These are phyloP conservation scores for Calidris pugnax DNA, from an alignment of 2,113 vertebrate genomes.

Conservation along the genomic window DNA sequence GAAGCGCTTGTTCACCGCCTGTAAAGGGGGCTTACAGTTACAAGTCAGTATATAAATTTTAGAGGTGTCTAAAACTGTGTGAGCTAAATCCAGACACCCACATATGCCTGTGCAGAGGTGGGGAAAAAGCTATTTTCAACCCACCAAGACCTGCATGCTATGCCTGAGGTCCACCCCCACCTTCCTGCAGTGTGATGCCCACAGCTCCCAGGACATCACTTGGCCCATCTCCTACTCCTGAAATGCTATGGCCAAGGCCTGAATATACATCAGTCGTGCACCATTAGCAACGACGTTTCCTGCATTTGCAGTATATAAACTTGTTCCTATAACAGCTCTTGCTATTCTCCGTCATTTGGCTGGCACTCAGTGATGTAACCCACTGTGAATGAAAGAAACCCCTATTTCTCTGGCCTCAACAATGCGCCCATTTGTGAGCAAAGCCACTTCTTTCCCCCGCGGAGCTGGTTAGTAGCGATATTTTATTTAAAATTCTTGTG, in stretches of 20 bases:
- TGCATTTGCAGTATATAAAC: conserved; percentile 17
- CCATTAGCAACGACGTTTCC: conserved; percentile 37
- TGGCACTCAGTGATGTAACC: conserved; percentile 8
- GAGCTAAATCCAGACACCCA: neutral
- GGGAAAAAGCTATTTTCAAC: neutral
- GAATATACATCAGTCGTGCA: conserved; percentile 20
- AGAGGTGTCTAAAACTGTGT: neutral
- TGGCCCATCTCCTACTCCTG: neutral
- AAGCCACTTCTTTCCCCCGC: neutral
- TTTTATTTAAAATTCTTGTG: conserved; percentile 60
- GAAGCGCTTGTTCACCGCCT: neutral
- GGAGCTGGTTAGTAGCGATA: conserved; percentile 30
- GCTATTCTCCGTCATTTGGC: neutral
- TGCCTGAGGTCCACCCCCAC: neutral
- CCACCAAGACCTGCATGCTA: neutral
- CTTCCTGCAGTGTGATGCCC: neutral
- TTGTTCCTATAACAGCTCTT: conserved; percentile 12
- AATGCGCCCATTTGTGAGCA: conserved; percentile 54
- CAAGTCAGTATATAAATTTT: neutral
- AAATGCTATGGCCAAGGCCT: neutral
- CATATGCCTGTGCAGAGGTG: neutral
- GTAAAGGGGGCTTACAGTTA: neutral
- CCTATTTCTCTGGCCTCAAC: conserved; percentile 35
- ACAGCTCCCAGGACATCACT: neutral
- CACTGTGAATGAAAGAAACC: conserved; percentile 49